phyloP scores from a whole-genome alignment of 2,797 vertebrate genomes.

The Poecilia gillii region DNA sequence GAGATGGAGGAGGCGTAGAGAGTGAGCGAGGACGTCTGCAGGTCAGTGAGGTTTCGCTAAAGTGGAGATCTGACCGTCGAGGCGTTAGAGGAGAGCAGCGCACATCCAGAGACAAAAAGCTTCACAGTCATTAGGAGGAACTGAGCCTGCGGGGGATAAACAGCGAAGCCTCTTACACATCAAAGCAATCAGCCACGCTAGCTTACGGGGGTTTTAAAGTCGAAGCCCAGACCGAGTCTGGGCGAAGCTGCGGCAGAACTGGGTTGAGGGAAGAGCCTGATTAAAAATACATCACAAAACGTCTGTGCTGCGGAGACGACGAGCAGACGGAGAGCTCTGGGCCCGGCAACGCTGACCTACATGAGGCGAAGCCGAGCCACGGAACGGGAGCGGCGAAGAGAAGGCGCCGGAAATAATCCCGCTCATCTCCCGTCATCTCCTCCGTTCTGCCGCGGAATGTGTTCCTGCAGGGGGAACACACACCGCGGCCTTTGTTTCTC shows the following conservation, averaged over 20 bases:
- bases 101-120: constrained; percentile 37
- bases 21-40: constrained; percentile 34
- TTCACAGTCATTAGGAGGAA: constrained; percentile 20
- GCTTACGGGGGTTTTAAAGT: constrained; percentile 44
- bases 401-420: constrained; percentile 24
- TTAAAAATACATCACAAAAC: constrained; percentile 76
- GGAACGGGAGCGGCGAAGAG: constrained; percentile 26
- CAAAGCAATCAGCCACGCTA: constrained; percentile 21
- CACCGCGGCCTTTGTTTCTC: background rate
- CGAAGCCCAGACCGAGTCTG: constrained; percentile 48
- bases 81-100: constrained; percentile 51
- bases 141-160: constrained; percentile 32
- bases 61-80: constrained; percentile 60
- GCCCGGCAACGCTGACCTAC: constrained; percentile 65
- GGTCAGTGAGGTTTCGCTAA: constrained; percentile 60
- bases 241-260: constrained; percentile 52
- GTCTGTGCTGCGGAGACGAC: constrained; percentile 58
- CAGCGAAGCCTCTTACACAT: background rate
- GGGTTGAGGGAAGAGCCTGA: constrained; percentile 61
- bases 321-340: constrained; percentile 50
- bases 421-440: constrained; percentile 17
- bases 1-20: constrained; percentile 20
- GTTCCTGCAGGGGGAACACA: too few species aligned
- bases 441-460: constrained; percentile 9
- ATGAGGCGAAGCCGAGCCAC: constrained; percentile 45